Base-by-base conservation (phyloP, 2,113 vertebrate species). In the Xenopus tropicalis region DNA sequence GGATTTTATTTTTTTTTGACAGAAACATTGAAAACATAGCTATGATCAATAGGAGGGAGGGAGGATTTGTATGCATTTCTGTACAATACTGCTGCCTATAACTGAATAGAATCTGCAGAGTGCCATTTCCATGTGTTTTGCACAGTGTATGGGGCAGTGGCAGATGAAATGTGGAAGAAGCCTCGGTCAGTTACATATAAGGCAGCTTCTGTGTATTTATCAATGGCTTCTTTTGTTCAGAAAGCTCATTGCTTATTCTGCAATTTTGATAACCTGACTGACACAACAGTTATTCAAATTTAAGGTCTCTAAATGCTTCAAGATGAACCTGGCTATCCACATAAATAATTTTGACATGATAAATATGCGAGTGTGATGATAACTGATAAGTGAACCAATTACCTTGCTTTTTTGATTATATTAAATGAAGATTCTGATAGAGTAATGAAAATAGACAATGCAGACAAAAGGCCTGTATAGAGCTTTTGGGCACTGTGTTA, bases 281-380 rank as follows among this genome's bases (percentile, higher is more conserved):
- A 86, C 89, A 91, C 87, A 90, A 87, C 83, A 87, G 87, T 91
- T 90, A 90, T 90, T 93, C 84, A 91, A 89, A 93, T 92, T 89
- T 90, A 88, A 86, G 88, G 88, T 88, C 86, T 85, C 84, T 85
- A 90, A 90, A 91, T 88, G 87, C 80, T 72, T 87, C 80, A 83
- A 86, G 87, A 92, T 93, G 88, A 92, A 90, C 88, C 85, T 90
- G 86, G 88, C 87, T 83, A 88, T 90, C 90, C 91, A 92, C 88
- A 92, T 92, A 92, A 92, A 93, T 91, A 93, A 92, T 93, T 93
- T 92, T 93, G 91, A 93, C 91, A 89, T 78, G 89, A 88, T 91
- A 93, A 91, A 88, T 89, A 90, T 89, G 90, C 57, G 79, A 88
- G 86, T 84, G 84, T 4, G 88, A 92, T 92, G 90, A 91, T 91